Evolutionary conservation across 2,888 invertebrate genomes (phyloP).

Genomic region (Trichopria drosophilae): DNA sequence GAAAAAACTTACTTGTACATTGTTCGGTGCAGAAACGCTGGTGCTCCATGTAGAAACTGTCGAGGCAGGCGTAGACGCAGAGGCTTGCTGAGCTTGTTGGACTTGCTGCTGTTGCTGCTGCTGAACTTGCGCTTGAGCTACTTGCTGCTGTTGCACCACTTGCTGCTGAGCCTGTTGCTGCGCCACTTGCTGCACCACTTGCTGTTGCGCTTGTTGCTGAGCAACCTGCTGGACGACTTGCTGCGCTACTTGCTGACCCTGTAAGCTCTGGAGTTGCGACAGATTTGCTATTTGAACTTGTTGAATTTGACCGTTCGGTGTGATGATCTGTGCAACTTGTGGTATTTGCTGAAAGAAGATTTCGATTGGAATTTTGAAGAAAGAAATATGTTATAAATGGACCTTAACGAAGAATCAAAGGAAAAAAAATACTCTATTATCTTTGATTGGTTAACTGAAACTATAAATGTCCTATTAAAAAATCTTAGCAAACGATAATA

Average conservation of each 20-base stretch:
- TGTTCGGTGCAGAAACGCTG: slow-evolving; percentile 52
- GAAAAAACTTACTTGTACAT: slow-evolving; percentile 50
- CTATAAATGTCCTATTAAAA: too few species aligned
- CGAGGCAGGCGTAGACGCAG: slow-evolving; percentile 54
- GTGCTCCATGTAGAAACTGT: slow-evolving; percentile 54
- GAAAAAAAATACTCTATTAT: too few species aligned
- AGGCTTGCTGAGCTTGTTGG: slow-evolving; percentile 54
- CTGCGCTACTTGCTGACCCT: slow-evolving; percentile 52
- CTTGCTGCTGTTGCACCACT: slow-evolving; percentile 46
- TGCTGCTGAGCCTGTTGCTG: slow-evolving; percentile 42
- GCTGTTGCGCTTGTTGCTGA: slow-evolving; percentile 46
- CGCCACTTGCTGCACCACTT: slow-evolving; percentile 40
- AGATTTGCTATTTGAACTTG: slow-evolving; percentile 82
- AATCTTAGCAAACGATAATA: too few species aligned
- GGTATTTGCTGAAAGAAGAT: slow-evolving; percentile 64
- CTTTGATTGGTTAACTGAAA: too few species aligned
- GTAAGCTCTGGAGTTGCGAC: slow-evolving; percentile 57
- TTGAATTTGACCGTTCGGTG: slow-evolving; percentile 86
- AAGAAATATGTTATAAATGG: too few species aligned
- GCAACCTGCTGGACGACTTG: slow-evolving; percentile 45
- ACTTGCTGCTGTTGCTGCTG: slow-evolving; percentile 47
- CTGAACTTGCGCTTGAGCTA: slow-evolving; percentile 39
- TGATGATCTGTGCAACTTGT: slow-evolving; percentile 80
- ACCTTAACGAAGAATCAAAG: too few species aligned
- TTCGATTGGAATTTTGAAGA: slow-evolving; percentile 1